Evolutionary conservation across 2,888 invertebrate genomes (phyloP), one percentile per base, ranked within the genome.

Genomic region (Thelaira solivaga): DNA sequence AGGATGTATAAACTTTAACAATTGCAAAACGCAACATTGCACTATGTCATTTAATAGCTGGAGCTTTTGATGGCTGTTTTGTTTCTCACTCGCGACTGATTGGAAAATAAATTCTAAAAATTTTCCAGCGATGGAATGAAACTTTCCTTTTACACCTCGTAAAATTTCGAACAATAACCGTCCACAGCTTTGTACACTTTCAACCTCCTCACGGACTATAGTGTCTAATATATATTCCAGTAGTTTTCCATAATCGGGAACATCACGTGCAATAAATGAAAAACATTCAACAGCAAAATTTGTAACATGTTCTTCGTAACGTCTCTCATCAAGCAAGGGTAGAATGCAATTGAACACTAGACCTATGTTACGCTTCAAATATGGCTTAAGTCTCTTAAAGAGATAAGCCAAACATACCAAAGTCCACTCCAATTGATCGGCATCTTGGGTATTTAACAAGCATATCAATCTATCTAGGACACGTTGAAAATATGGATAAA

Each of bases 251-350:
- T 93, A 94, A 83, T 97, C 95, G 82, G 93, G 93, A 10, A 96
- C 93, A 90, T 96, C 96, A 81, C 98, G 91, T 2, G 97, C 95
- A 1, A 99, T 94, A 90, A 97, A 98, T 0, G 98, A 95, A 91
- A 98, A 98, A 88, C 97, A 96, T 89, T 98, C 97, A 0, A 97
- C 96, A 4, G 98, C 97, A 92, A 98, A 99, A 85, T 94, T 94
- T 82, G 95, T 94, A 20, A 98, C 93, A 86, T 97, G 96, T 78
- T 92, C 92, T 22, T 96, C 95, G 55, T 87, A 87, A 83, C 93
- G 93, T n/a, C 90, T 90, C 61, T 93, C 93, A 82, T 94, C 93
- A 36, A 98, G 88, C 4, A 98, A 89, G 0, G 96, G 95, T 34
- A 95, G 87, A 7, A 96, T 91, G 51, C 92, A 90, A 80, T 92